These are phyloP conservation scores for Amblyornis subalaris DNA, from an alignment of 2,113 vertebrate genomes.

Conservation along the genomic window DNA sequence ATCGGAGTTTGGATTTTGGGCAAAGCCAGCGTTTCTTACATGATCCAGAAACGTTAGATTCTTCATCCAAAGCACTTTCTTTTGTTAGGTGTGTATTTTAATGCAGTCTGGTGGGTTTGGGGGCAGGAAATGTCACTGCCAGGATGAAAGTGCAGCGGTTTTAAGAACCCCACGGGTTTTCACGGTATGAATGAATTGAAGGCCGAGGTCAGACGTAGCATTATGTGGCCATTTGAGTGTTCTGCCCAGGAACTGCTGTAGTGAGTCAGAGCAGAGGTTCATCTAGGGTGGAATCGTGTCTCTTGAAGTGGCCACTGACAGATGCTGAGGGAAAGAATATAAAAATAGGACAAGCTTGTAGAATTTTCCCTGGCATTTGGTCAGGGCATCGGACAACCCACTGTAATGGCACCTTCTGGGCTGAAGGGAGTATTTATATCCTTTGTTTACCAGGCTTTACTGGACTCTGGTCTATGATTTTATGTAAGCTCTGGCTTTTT, in stretches of 20 bases:
- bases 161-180: fast-evolving
- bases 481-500: not conserved
- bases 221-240: not conserved
- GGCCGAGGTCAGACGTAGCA: not conserved
- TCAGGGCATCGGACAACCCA: not conserved
- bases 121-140: not conserved
- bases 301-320: not conserved
- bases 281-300: not conserved
- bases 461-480: not conserved
- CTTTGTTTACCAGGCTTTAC: not conserved
- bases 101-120: not conserved
- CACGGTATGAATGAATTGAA: not conserved
- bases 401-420: not conserved
- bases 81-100: slow-evolving; percentile 76
- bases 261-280: not conserved
- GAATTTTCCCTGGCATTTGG: not conserved
- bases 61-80: slow-evolving; percentile 87
- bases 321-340: not conserved
- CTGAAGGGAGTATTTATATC: not conserved
- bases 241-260: not conserved
- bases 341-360: slow-evolving; percentile 20
- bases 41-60: slow-evolving; percentile 81
- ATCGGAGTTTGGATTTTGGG: slow-evolving; percentile 91
- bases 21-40: slow-evolving; percentile 91
- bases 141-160: not conserved